Evolutionary conservation across 2,888 invertebrate genomes (phyloP).

Genomic region (Heliconius aoede): DNA sequence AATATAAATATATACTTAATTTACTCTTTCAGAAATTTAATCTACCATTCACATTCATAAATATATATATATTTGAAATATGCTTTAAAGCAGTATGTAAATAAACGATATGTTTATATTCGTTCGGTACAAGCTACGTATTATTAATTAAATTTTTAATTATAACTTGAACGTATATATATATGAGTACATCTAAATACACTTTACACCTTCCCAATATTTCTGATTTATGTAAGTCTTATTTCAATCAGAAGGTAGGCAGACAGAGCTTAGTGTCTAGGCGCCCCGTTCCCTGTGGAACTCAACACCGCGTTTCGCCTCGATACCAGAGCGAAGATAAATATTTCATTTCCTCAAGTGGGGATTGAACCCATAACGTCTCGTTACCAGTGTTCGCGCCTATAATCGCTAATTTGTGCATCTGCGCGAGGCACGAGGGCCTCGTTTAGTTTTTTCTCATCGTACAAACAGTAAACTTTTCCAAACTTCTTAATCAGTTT

Average conservation of each 20-base stretch:
- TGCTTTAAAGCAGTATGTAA: background rate
- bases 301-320: too few relatives aligned
- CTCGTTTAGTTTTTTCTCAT: too few relatives aligned
- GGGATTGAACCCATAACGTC: too few relatives aligned
- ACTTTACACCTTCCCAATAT: constrained; percentile 7
- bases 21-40: background rate
- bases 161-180: constrained; percentile 10
- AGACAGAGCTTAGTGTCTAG: too few relatives aligned
- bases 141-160: constrained; percentile 19
- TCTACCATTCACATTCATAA: background rate
- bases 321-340: too few relatives aligned
- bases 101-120: constrained; percentile 4
- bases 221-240: background rate
- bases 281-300: too few relatives aligned
- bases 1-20: background rate
- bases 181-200: constrained; percentile 1
- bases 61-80: background rate
- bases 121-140: background rate
- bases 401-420: too few relatives aligned
- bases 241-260: too few relatives aligned
- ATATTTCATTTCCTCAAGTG: too few relatives aligned
- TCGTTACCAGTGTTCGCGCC: too few relatives aligned
- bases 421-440: too few relatives aligned
- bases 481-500: background rate
- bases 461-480: background rate